Base-by-base conservation (phyloP, 2,888 invertebrate species). In the Brachylomia viminalis region DNA sequence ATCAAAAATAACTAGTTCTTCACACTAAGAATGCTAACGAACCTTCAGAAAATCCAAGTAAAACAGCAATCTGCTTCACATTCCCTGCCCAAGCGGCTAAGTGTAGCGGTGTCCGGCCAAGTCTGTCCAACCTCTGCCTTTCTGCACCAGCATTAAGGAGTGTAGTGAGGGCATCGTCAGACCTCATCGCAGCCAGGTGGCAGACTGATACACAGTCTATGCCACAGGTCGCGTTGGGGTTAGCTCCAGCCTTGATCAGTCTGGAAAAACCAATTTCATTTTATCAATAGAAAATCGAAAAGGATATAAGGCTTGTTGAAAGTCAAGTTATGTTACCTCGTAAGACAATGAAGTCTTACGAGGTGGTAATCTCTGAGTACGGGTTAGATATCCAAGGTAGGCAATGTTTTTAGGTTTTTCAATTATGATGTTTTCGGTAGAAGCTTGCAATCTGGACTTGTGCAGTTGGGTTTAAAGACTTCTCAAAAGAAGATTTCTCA, bases 21-120 rank as follows among this genome's bases (percentile, higher is more conserved):
- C 8, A 15, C 4, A 13, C 7, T 11, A 20, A 66, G 33, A 49
- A 20, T 59, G 27, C 1, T 33, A n/a, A 68, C 42, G 0, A 71
- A 91, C 92, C 90, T 86, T 89, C 85, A 23, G 92, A 81, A 58
- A 91, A 88, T n/a, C 88, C 88, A 3, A 92, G 80, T 59, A 92
- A 72, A 49, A 91, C 83, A 10, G 90, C 91, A 27, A 94, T 75
- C 74, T 93, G 93, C 23, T 81, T 85, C 0, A 88, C 80, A 75
- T 93, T 89, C 2, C 94, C 95, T 2, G 88, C 87, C 91, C 92
- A 95, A 5, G 94, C 93, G 2, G 95, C 94, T 27, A 95, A 73
- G 77, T 96, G 96, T 2, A 96, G 83, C 0, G 95, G 94, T 23
- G 95, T 95, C 7, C 92, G 88, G 0, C 95, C 95, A 23, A 90